These are phyloP conservation scores for Drosophila mettleri DNA, from an alignment of 2,888 invertebrate species.

Conservation along the genomic window DNA sequence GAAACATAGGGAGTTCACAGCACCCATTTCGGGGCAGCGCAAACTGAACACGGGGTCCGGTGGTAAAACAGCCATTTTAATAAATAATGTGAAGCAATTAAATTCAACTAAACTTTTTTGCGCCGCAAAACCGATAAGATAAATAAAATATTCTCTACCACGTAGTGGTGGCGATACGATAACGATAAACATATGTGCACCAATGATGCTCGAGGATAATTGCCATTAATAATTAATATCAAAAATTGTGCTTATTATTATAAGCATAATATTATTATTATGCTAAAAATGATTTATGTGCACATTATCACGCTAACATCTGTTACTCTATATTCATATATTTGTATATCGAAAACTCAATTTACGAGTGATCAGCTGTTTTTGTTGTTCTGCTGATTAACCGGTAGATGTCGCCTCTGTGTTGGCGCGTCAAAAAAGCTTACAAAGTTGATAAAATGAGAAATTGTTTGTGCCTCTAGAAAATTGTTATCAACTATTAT, in stretches of 20 bases:
- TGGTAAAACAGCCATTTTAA: slow-evolving; percentile 88
- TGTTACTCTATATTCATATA: neutral
- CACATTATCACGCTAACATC: neutral
- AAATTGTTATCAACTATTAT: slow-evolving; percentile 45
- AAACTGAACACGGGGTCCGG: slow-evolving; percentile 92
- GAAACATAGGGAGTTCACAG: slow-evolving; percentile 90
- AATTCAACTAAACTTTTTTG: slow-evolving; percentile 36
- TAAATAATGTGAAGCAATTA: slow-evolving; percentile 18
- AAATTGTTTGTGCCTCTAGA: slow-evolving; percentile 1
- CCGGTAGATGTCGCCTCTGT: slow-evolving; percentile 28
- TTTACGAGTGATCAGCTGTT: neutral
- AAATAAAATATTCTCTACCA: slow-evolving; percentile 31
- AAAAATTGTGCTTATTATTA: too few relatives aligned
- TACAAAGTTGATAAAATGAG: slow-evolving; percentile 23
- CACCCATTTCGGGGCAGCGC: slow-evolving; percentile 89
- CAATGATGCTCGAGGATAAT: too few relatives aligned
- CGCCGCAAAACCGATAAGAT: slow-evolving; percentile 36
- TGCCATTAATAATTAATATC: too few relatives aligned
- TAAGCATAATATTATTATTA: too few relatives aligned
- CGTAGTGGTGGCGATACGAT: slow-evolving; percentile 24
- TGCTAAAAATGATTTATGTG: too few relatives aligned
- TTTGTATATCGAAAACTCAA: too few relatives aligned
- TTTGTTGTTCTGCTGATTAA: neutral
- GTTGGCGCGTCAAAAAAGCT: slow-evolving; percentile 35
- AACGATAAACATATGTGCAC: neutral